Evolutionary conservation across 2,113 vertebrate genomes (phyloP), one percentile per base, ranked within the genome.

Genomic region (Barnardius zonarius): DNA sequence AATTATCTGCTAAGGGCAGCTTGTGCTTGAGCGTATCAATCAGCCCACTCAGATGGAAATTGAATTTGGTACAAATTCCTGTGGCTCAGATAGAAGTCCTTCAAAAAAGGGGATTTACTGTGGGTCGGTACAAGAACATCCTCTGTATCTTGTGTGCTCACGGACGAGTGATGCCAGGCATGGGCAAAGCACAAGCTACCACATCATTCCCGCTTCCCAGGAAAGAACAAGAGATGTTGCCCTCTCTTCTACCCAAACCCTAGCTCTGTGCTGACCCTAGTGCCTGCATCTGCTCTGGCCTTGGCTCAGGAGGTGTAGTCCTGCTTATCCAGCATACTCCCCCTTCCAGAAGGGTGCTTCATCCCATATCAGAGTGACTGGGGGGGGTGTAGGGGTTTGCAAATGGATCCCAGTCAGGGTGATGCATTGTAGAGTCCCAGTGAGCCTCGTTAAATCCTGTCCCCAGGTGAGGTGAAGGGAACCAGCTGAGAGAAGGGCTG

Each of bases 121-220:
- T 57, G 54, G 35, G 28, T 1, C 6, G 64, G 44, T 31, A 31
- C 43, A 88, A 54, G 9, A 91, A 25, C 25, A 80, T 59, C 33
- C 25, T 20, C 80, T 1, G 0, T 59, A 44, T 28, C 37, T 22
- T 1, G 0, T 0, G 11, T 0, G 3, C n/a, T 27, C 1, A 1
- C 1, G 5, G 28, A 33, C 0, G 5, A 83, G 33, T 0, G 10
- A 82, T 87, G 62, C 10, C 69, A 89, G 43, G 17, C 15, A 13
- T 25, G 67, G 62, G 39, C 28, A 46, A 67, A 59, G 44, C 43
- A 82, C 17, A 13, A 4, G 1, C 5, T 52, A 46, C 8, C 59
- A 30, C 52, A 22, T 68, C 67, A 70, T 11, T 5, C 28, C 17
- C 10, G 7, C 12, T 76, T 54, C 22, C n/a, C 11, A 75, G 23